Percentiles rank a stretch among this genome's conserved stretches.
phyloP scores from a whole-genome alignment of 2,797 vertebrate genomes.

The Acridotheres tristis region DNA sequence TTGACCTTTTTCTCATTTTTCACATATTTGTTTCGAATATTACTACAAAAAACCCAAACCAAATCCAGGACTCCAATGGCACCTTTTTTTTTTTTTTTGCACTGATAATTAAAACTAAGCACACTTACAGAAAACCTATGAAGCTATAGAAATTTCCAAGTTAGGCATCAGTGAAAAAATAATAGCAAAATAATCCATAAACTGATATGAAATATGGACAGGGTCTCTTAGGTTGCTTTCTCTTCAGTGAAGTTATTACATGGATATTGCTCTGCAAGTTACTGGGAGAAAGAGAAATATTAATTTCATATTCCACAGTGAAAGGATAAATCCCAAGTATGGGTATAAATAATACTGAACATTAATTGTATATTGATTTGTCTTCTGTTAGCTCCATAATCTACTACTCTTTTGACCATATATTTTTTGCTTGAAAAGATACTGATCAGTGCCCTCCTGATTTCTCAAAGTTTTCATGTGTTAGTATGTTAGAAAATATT shows the following conservation, averaged over 20 bases:
- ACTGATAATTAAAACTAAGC: not conserved
- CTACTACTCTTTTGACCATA: not conserved
- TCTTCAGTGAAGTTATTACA: not conserved
- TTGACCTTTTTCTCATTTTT: not conserved
- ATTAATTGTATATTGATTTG: not conserved
- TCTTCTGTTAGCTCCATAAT: not conserved
- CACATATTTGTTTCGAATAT: not conserved
- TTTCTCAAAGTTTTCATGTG: not conserved
- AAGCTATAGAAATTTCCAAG: not conserved
- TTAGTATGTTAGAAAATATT: not conserved
- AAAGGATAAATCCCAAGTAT: not conserved
- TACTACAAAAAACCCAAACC: not conserved
- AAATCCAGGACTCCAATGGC: accelerated
- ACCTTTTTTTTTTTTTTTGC: not conserved
- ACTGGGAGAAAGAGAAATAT: not conserved
- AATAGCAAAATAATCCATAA: not conserved
- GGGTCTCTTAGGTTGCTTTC: not conserved
- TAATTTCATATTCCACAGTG: not conserved
- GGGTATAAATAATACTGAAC: not conserved
- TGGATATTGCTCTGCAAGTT: not conserved
- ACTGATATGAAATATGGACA: not conserved
- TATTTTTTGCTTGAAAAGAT: not conserved
- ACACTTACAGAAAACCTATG: not conserved
- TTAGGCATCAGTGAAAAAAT: not conserved
- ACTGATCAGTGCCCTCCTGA: not conserved